Percentiles rank a stretch among this genome's conserved stretches.
Evolutionary conservation across 2,113 vertebrate species (phyloP).

Genomic region (Nyctibius bracteatus): DNA sequence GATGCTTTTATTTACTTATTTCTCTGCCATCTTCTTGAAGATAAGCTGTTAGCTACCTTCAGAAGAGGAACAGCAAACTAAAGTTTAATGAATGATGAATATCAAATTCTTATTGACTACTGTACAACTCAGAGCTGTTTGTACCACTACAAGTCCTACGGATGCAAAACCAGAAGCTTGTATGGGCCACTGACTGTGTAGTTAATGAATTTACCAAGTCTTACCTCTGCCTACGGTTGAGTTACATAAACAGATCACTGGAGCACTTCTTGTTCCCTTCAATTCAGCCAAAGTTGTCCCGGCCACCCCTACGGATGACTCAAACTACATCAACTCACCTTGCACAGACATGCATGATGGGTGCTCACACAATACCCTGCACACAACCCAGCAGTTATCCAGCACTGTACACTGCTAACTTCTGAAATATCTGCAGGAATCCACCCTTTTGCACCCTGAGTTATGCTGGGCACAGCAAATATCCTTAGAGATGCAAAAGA

Average conservation of each 20-base stretch:
- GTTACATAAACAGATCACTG: not conserved
- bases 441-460: not conserved
- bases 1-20: not conserved
- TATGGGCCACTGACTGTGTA: not conserved
- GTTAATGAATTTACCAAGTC: not conserved
- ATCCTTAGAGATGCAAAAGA: not conserved
- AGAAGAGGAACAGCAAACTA: not conserved
- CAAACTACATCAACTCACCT: not conserved
- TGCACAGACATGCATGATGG: not conserved
- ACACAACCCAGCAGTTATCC: not conserved
- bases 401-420: not conserved
- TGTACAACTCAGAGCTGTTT: not conserved
- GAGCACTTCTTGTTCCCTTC: not conserved
- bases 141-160: not conserved
- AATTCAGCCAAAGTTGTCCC: not conserved
- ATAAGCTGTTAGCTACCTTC: not conserved
- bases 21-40: not conserved
- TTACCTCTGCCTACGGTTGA: not conserved
- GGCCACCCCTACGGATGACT: not conserved
- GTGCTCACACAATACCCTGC: accelerated
- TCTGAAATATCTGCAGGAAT: not conserved
- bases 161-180: not conserved
- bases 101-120: not conserved
- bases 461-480: not conserved
- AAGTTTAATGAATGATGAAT: not conserved